Conservation (phyloP, 2,888 invertebrate genomes). For the Rambutsinella grinnellia region DNA sequence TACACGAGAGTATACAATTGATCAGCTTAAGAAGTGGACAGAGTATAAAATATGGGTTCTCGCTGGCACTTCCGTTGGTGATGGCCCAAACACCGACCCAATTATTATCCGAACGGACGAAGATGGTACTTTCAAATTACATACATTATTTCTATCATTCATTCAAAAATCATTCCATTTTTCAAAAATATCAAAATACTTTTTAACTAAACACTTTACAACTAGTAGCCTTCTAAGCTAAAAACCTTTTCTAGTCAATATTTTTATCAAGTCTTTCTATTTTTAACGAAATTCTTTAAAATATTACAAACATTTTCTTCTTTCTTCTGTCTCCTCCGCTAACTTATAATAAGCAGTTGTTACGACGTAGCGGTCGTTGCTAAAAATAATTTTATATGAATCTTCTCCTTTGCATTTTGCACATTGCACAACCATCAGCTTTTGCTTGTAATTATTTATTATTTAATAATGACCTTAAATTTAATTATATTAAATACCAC, state of each 20-base stretch:
- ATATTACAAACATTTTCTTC: not conserved
- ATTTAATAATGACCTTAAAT: too few species aligned
- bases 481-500: too few species aligned
- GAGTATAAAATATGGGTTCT: constrained; percentile 97
- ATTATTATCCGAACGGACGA: constrained; percentile 95
- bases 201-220: not conserved
- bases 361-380: too few species aligned
- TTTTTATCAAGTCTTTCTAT: too few species aligned
- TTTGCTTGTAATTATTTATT: too few species aligned
- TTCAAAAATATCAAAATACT: not conserved
- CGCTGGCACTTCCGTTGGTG: constrained; percentile 96
- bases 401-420: too few species aligned
- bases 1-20: constrained; percentile 84
- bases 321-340: constrained; percentile 1
- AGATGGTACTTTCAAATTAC: constrained; percentile 89
- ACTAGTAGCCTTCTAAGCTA: too few species aligned
- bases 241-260: too few species aligned
- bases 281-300: too few species aligned
- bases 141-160: constrained; percentile 20
- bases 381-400: too few species aligned
- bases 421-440: too few species aligned
- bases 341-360: too few species aligned
- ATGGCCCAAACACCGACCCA: constrained; percentile 93
- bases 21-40: constrained; percentile 94
- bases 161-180: not conserved